phyloP scores from a whole-genome alignment of 1,140 invertebrate species.

The Zaprionus gabonicus region DNA sequence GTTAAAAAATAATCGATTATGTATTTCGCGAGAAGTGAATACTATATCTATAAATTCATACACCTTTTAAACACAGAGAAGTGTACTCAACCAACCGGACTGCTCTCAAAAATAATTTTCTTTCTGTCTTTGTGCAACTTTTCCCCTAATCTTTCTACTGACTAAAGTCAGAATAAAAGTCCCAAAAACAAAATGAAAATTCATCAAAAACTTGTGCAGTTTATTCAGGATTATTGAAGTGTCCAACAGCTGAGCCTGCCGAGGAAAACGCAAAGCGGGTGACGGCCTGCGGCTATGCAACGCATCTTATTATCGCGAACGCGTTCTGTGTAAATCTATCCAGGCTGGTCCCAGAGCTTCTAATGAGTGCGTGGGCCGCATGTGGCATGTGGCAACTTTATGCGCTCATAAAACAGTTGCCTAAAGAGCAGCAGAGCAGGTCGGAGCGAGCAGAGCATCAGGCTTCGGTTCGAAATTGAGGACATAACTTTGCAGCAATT shows the following conservation, averaged over 20 bases:
- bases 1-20: no score
- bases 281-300: constrained; percentile 30
- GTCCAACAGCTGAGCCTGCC: constrained; percentile 39
- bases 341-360: constrained; percentile 47
- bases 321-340: constrained; percentile 60
- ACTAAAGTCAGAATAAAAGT: not conserved
- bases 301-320: constrained; percentile 26
- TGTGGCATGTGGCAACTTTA: constrained; percentile 69
- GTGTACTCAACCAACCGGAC: not conserved
- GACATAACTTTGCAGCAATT: constrained; percentile 73
- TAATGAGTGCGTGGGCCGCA: constrained; percentile 65
- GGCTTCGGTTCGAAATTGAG: constrained; percentile 54
- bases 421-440: constrained; percentile 13
- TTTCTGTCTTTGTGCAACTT: not conserved
- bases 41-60: no score
- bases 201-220: constrained; percentile 32
- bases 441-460: constrained; percentile 20
- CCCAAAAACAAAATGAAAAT: not conserved
- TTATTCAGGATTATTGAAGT: constrained; percentile 27
- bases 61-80: not conserved
- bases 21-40: no score
- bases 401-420: constrained; percentile 64
- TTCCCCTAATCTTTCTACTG: not conserved
- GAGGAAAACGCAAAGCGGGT: not conserved
- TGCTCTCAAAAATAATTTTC: not conserved